Percentiles rank a stretch among this genome's conserved stretches.
phyloP scores from a whole-genome alignment of 2,797 vertebrate species.

The Melanogrammus aeglefinus region DNA sequence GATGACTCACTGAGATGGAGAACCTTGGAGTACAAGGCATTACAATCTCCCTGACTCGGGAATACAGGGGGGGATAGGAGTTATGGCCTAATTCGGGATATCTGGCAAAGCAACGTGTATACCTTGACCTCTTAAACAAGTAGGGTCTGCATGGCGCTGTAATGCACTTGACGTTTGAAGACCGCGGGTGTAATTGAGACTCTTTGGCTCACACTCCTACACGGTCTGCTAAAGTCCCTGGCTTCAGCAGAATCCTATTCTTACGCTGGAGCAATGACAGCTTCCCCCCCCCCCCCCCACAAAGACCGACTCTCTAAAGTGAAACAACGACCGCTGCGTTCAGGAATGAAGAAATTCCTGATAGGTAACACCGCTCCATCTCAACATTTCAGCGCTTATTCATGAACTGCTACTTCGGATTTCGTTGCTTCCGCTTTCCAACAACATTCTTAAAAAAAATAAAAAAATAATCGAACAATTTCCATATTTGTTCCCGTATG shows the following conservation, averaged over 20 bases:
- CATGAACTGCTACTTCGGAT: not conserved
- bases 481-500: not conserved
- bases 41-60: conserved; percentile 43
- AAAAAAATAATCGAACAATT: not conserved
- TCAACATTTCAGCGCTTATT: not conserved
- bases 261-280: not conserved
- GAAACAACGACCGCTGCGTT: not conserved
- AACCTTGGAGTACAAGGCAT: conserved; percentile 62
- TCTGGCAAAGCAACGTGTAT: conserved; percentile 61
- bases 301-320: not conserved
- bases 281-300: not conserved
- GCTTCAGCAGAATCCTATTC: conserved; percentile 33
- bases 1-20: conserved; percentile 63
- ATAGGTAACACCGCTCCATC: not conserved
- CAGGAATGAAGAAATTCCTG: not conserved
- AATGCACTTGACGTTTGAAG: conserved; percentile 50
- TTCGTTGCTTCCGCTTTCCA: not conserved
- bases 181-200: conserved; percentile 50
- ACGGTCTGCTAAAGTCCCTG: conserved; percentile 48
- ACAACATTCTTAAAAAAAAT: not conserved
- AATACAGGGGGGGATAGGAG: conserved; percentile 56
- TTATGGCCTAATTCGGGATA: conserved; percentile 52
- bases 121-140: conserved; percentile 60
- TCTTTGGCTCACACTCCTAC: conserved; percentile 54
- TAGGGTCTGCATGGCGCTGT: conserved; percentile 46